Evolutionary conservation across 2,888 invertebrate genomes (phyloP).

Genomic region (Drosophila histrio): DNA sequence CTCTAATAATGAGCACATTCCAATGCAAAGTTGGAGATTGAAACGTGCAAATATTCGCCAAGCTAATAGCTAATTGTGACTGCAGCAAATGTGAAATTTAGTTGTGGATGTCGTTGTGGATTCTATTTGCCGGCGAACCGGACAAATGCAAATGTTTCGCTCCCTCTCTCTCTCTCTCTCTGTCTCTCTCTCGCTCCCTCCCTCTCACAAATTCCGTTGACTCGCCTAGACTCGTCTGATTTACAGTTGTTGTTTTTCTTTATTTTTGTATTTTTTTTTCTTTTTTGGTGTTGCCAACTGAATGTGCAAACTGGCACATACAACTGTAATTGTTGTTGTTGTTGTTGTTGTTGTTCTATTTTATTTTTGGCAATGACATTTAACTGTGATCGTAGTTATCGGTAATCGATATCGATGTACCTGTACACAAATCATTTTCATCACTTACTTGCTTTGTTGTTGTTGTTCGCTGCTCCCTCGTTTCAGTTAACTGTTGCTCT

Average conservation of each 20-base stretch:
- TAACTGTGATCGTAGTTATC: constrained; percentile 25
- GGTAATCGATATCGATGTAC: constrained; percentile 34
- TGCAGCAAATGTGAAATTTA: constrained; percentile 12
- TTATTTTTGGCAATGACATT: constrained; percentile 46
- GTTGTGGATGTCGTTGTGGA: constrained; percentile 2
- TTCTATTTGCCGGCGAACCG: constrained; percentile 28
- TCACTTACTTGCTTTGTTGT: constrained; percentile 37
- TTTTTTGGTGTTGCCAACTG: constrained; percentile 2
- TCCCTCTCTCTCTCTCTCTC: not conserved
- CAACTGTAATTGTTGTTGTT: not conserved
- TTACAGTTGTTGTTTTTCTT: constrained; percentile 16
- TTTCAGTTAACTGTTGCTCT: constrained; percentile 57
- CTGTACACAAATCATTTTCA: not conserved
- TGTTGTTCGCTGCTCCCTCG: constrained; percentile 56
- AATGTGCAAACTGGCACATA: constrained; percentile 4
- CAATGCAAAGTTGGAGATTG: constrained; percentile 11
- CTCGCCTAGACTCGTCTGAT: not conserved
- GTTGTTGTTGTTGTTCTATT: not conserved
- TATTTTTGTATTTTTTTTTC: no score
- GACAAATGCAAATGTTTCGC: constrained; percentile 19
- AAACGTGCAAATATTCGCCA: constrained; percentile 1
- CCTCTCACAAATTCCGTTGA: not conserved
- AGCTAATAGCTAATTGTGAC: constrained; percentile 1
- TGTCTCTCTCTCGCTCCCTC: not conserved
- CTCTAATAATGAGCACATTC: constrained; percentile 17